These are phyloP conservation scores for Pseudomugil gertrudae DNA, from an alignment of 2,797 vertebrate genomes.

Conservation along the genomic window DNA sequence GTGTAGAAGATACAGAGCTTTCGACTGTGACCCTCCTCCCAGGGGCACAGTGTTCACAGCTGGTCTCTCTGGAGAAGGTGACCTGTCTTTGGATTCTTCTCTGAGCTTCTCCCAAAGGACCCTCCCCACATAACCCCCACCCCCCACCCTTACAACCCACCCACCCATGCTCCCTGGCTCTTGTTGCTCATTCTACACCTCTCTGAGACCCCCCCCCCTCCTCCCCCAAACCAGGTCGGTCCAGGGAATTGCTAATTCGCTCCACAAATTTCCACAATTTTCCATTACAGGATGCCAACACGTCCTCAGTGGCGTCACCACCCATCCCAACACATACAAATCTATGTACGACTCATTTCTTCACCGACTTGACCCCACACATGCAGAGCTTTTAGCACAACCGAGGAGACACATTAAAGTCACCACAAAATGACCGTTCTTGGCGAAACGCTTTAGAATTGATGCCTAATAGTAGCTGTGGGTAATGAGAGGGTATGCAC, in stretches of 20 bases:
- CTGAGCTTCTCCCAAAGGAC: conserved; percentile 61
- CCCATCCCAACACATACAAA: conserved; percentile 37
- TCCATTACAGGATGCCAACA: conserved; percentile 66
- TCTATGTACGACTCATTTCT: conserved; percentile 40
- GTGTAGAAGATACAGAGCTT: conserved; percentile 66
- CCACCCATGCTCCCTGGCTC: conserved; percentile 26
- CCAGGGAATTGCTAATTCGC: conserved; percentile 68
- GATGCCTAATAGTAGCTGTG: conserved; percentile 25
- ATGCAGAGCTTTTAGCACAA: conserved; percentile 56
- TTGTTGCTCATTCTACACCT: conserved; percentile 41
- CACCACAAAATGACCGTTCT: conserved; percentile 51
- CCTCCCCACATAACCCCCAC: neutral
- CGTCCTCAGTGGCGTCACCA: conserved; percentile 61
- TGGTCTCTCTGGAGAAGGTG: conserved; percentile 79
- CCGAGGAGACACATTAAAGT: conserved; percentile 45
- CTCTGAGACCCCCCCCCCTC: conserved; percentile 59
- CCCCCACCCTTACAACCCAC: conserved; percentile 15
- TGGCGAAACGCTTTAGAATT: conserved; percentile 43
- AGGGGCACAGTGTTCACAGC: conserved; percentile 75
- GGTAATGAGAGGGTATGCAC: conserved; percentile 11
- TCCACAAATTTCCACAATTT: conserved; percentile 74
- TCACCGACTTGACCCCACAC: conserved; percentile 39
- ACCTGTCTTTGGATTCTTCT: conserved; percentile 70
- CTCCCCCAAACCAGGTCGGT: conserved; percentile 50
- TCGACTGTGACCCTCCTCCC: conserved; percentile 72